Percentiles rank a stretch among this genome's conserved stretches.
These are phyloP conservation scores for Sorex maritimensis DNA, from an alignment of 2,797 vertebrate genomes.

Conservation along the genomic window DNA sequence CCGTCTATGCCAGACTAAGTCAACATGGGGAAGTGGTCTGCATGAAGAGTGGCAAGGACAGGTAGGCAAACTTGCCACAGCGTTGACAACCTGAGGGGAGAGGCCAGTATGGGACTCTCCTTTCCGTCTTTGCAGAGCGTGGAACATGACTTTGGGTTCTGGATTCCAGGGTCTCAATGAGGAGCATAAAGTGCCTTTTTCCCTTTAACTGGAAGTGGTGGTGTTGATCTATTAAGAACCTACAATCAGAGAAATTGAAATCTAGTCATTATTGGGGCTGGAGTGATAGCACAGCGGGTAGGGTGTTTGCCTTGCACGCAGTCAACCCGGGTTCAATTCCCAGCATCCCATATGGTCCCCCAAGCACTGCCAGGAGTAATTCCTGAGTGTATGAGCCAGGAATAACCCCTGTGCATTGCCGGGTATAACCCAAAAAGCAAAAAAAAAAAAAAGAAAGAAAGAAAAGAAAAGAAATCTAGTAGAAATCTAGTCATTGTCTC, in stretches of 20 bases:
- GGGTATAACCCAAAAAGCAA: too few species aligned
- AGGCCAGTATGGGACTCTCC: not conserved
- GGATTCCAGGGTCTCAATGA: not conserved
- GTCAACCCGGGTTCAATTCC: too few species aligned
- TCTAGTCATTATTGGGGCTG: not conserved
- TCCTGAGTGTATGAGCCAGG: too few species aligned
- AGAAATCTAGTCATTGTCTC: not conserved
- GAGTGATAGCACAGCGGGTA: too few species aligned
- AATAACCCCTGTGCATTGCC: too few species aligned
- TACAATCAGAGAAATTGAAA: not conserved
- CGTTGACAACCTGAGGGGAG: not conserved
- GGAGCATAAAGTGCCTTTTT: not conserved
- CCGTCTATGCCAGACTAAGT: not conserved
- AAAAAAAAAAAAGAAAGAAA: too few species aligned
- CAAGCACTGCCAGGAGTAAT: too few species aligned
- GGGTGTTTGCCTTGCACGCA: too few species aligned
- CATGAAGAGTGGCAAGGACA: not conserved
- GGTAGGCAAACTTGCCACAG: not conserved
- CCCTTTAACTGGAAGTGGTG: not conserved
- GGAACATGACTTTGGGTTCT: slow-evolving; percentile 1
- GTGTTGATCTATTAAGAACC: slow-evolving; percentile 13
- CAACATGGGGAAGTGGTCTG: not conserved
- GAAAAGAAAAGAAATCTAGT: too few species aligned
- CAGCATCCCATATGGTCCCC: too few species aligned
- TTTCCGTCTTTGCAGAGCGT: not conserved